These are phyloP conservation scores for Hybognathus amarus DNA, from an alignment of 2,797 vertebrate genomes.

Conservation along the genomic window DNA sequence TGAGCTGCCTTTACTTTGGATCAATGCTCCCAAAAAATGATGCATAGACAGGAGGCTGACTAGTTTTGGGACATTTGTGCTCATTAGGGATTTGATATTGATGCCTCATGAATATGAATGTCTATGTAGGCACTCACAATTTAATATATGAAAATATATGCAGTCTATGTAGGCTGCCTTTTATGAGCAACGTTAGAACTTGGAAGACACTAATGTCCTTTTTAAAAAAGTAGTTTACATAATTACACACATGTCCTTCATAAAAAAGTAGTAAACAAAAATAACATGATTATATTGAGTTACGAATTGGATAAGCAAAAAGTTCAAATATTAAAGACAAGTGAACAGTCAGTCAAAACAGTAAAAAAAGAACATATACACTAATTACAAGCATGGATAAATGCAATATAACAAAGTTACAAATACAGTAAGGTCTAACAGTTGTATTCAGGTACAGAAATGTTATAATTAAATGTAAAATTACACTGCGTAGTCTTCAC, in stretches of 20 bases:
- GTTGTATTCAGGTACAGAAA: too few species aligned
- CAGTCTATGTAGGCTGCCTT: not conserved
- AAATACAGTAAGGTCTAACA: too few species aligned
- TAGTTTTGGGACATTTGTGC: not conserved
- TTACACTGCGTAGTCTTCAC: not conserved
- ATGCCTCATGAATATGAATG: not conserved
- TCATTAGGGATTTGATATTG: not conserved
- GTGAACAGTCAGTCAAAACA: too few species aligned
- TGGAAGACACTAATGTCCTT: not conserved
- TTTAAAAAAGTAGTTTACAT: not conserved
- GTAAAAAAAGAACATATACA: too few species aligned
- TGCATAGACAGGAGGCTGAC: not conserved
- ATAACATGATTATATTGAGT: too few species aligned
- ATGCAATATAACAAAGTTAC: too few species aligned
- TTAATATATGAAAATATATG: not conserved
- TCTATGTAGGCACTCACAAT: not conserved
- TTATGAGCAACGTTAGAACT: not conserved
- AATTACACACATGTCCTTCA: not conserved
- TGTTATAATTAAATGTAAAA: not conserved
- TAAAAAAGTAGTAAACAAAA: not conserved
- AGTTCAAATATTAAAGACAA: too few species aligned
- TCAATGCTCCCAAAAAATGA: not conserved
- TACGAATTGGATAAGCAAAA: too few species aligned
- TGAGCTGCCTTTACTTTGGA: not conserved
- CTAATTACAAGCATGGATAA: too few species aligned